Conservation (phyloP, 2,888 invertebrate genomes). For the Volucella inflata region DNA sequence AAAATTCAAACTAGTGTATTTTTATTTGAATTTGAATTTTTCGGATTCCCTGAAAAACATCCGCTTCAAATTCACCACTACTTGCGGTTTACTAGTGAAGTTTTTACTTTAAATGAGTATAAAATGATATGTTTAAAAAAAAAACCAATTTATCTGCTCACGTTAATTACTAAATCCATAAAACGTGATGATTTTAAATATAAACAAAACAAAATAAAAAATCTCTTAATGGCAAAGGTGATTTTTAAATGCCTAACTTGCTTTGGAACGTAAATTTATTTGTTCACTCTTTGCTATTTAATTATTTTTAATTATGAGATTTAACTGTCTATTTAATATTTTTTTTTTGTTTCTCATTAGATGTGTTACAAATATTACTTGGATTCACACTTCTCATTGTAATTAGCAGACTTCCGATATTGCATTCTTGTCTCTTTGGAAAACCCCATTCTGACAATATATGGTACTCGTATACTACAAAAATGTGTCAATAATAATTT, state of each 20-base stretch:
- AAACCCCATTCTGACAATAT: constrained; percentile 11
- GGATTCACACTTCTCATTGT: neutral
- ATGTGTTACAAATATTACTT: constrained; percentile 1
- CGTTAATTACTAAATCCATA: neutral
- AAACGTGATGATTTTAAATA: constrained; percentile 21
- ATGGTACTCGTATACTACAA: constrained; percentile 1
- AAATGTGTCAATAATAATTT: constrained; percentile 24
- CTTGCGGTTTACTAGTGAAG: neutral
- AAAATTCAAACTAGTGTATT: too few relatives aligned
- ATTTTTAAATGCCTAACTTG: constrained; percentile 7
- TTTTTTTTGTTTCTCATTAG: neutral
- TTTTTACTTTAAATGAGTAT: neutral
- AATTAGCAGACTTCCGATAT: neutral
- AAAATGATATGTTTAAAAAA: neutral
- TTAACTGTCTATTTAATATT: neutral
- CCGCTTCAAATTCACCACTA: too few relatives aligned
- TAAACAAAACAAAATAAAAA: neutral
- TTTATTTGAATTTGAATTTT: too few relatives aligned
- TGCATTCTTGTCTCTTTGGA: neutral
- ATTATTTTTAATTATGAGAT: constrained; percentile 28
- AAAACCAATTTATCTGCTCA: constrained; percentile 1
- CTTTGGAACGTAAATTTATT: constrained; percentile 21
- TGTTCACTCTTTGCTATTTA: constrained; percentile 12
- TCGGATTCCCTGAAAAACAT: too few relatives aligned
- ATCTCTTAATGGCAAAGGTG: constrained; percentile 3